phyloP scores from a whole-genome alignment of 1,140 invertebrate species.

The Drosophila ficusphila region DNA sequence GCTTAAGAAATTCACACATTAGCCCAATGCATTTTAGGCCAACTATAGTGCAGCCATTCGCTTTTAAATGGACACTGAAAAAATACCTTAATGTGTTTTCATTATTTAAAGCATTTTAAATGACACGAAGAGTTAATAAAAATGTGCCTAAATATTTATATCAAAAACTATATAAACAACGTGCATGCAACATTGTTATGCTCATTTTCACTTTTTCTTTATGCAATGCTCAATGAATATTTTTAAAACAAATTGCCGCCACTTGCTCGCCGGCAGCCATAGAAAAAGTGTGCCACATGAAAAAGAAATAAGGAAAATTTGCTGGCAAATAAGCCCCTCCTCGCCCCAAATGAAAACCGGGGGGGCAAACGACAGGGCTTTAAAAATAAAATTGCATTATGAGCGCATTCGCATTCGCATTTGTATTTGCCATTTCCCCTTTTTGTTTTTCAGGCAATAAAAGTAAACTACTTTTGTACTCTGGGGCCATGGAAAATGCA shows the following conservation, averaged over 20 bases:
- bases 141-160: background rate
- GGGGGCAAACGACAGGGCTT: constrained; percentile 56
- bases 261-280: constrained; percentile 49
- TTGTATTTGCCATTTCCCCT: constrained; percentile 46
- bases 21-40: constrained; percentile 15
- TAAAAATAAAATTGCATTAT: constrained; percentile 82
- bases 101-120: background rate
- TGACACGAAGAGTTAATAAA: background rate
- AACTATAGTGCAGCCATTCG: background rate
- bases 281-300: constrained; percentile 70
- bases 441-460: constrained; percentile 13
- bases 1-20: constrained; percentile 52
- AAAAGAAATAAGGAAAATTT: constrained; percentile 20
- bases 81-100: background rate
- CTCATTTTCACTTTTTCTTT: constrained; percentile 7
- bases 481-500: constrained; percentile 5
- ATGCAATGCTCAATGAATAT: constrained; percentile 49
- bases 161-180: background rate
- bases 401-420: constrained; percentile 51
- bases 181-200: background rate
- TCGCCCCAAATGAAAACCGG: constrained; percentile 12
- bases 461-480: constrained; percentile 19
- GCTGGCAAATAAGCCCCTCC: background rate
- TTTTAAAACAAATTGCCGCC: constrained; percentile 76
- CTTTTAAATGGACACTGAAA: background rate